A percentile compares a stretch with the other conserved stretches of the same genome.
phyloP scores from a whole-genome alignment of 2,888 invertebrate species.

The Zonitis immaculata region DNA sequence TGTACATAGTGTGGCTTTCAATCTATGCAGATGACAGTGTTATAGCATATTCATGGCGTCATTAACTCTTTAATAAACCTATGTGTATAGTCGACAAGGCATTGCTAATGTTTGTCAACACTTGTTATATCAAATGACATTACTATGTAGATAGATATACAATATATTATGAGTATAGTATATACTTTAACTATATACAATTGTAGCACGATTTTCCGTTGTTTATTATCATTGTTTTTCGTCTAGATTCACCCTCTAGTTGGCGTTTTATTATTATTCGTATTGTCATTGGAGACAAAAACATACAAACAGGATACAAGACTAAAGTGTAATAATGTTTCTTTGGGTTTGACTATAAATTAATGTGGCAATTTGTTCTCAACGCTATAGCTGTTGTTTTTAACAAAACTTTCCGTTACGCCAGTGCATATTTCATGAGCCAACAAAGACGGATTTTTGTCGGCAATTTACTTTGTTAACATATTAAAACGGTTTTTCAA shows the following conservation, averaged over 20 bases:
- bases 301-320: constrained; percentile 20
- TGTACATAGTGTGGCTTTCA: constrained; percentile 24
- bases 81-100: constrained; percentile 25
- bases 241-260: constrained; percentile 19
- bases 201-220: constrained; percentile 8
- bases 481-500: no score
- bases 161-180: no score
- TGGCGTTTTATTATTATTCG: constrained; percentile 28
- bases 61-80: constrained; percentile 32
- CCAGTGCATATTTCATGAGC: constrained; percentile 10
- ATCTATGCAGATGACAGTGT: constrained; percentile 32
- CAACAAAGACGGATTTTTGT: neutral
- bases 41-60: constrained; percentile 29
- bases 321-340: constrained; percentile 26
- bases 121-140: constrained; percentile 15
- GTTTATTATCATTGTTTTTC: constrained; percentile 11
- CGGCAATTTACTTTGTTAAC: neutral
- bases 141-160: no score
- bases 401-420: constrained; percentile 17
- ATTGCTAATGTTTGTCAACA: constrained; percentile 30
- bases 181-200: no score
- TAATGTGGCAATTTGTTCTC: constrained; percentile 33
- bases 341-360: constrained; percentile 28
- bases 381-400: constrained; percentile 18
- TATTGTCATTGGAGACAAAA: constrained; percentile 30